phyloP scores from a whole-genome alignment of 2,888 invertebrate genomes.

The Heliconius charithonia region DNA sequence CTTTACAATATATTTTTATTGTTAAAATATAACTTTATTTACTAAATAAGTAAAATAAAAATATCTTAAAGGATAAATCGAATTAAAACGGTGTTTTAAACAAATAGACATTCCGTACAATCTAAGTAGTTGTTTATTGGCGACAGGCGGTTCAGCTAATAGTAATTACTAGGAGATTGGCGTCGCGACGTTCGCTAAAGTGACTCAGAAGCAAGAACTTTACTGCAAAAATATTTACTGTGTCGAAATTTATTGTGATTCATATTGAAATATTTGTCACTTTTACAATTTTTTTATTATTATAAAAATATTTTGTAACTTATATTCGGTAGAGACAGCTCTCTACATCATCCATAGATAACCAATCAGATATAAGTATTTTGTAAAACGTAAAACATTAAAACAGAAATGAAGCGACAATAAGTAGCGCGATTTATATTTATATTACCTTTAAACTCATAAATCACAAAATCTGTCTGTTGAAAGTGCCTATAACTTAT shows the following conservation, averaged over 20 bases:
- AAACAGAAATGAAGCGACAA: neutral
- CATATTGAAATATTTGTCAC: neutral
- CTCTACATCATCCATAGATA: no score
- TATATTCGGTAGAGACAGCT: no score
- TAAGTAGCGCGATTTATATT: neutral
- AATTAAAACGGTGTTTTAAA: neutral
- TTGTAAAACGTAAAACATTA: neutral
- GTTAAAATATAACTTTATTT: neutral
- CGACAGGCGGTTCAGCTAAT: neutral
- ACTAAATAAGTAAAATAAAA: neutral
- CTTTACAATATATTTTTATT: neutral
- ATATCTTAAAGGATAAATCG: neutral
- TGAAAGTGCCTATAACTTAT: constrained; percentile 30
- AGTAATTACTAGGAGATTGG: neutral
- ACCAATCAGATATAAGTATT: neutral
- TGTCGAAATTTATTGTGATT: neutral
- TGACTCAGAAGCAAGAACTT: neutral
- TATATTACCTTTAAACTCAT: constrained; percentile 11
- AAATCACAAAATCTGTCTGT: constrained; percentile 23
- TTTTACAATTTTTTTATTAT: neutral
- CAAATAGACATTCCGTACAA: neutral
- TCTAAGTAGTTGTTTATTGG: neutral
- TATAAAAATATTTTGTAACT: no score
- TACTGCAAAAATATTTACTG: neutral
- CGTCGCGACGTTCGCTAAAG: constrained; percentile 5